Evolutionary conservation across 2,113 vertebrate species (phyloP), one percentile per base, ranked within the genome.

Genomic region (Halichoerus grypus): DNA sequence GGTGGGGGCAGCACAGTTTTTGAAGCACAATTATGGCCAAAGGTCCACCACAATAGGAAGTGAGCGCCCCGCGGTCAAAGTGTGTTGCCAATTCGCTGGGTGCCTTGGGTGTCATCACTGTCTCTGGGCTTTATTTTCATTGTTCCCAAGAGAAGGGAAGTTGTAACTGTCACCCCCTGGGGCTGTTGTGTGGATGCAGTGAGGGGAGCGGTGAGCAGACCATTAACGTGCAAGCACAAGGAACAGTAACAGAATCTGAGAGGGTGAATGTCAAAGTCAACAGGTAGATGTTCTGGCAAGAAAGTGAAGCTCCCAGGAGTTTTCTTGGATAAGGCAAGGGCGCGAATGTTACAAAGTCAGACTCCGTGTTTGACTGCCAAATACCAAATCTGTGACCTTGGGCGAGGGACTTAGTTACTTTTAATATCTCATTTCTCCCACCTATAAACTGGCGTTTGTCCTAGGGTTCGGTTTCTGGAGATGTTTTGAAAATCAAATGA

Each of bases 71-170:
- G 4, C 1, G 11, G 18, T 63, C 59, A 67, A 36, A 67, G 7
- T 7, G 36, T 59, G 31, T 28, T 3, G 0, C 26, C 26, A 21
- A 5, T 33, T 36, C 1, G 0, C 6, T 51, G 46, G 46, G 53
- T 42, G 16, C 31, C 26, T 57, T 26, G 61, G 22, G 8, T 6
- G 5, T 82, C 39, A 49, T 39, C 0, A 6, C 33, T 21, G 3
- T n/a, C 55, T 90, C 46, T 92, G 59, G 63, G 36, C 46, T 91
- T 55, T 26, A 12, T 67, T 51, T 89, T 63, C 49, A 10, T 28
- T 4, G 5, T 7, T 21, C 24, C 24, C 0, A 63, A 53, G 33
- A 88, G 61, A 80, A n/a, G 46, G 53, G 13, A 49, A 14, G 7
- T 28, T 7, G 7, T 2, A 42, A 46, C 22, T 6, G 1, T 22